These are phyloP conservation scores for Cephonodes hylas DNA, from an alignment of 2,888 invertebrate species.

Conservation along the genomic window DNA sequence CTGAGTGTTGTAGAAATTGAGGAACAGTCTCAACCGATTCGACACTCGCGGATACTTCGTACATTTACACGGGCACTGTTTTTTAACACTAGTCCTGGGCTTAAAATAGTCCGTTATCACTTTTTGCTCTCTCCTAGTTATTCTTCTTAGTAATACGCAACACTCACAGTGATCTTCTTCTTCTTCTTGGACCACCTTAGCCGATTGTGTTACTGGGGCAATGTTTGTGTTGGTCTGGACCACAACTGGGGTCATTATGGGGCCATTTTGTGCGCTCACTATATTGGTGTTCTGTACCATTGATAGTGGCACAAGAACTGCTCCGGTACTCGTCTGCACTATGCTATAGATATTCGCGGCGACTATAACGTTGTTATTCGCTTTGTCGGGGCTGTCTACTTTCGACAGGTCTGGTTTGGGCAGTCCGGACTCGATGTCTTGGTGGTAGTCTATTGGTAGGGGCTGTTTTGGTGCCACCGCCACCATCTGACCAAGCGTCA, in stretches of 20 bases:
- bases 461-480: conserved; percentile 37
- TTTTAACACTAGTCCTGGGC: conserved; percentile 20
- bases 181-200: neutral
- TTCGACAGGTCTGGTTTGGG: conserved; percentile 17
- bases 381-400: conserved; percentile 30
- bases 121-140: conserved; percentile 47
- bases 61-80: conserved; percentile 48
- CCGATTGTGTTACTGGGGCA: neutral
- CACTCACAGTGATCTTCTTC: conserved; percentile 53
- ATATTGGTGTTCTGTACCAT: conserved; percentile 31
- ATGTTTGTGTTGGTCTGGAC: neutral
- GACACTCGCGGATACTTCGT: conserved; percentile 48
- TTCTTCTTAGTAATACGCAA: conserved; percentile 51
- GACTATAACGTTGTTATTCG: neutral
- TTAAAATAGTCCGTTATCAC: conserved; percentile 60
- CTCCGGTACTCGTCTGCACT: conserved; percentile 45
- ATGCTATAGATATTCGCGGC: conserved; percentile 38
- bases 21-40: conserved; percentile 53
- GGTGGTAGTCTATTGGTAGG: conserved; percentile 52
- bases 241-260: conserved; percentile 31
- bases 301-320: conserved; percentile 44
- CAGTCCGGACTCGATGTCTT: conserved; percentile 25
- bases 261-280: conserved; percentile 28
- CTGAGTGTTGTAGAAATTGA: conserved; percentile 43
- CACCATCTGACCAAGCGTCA: conserved; percentile 32